Base-by-base conservation (phyloP, 2,888 invertebrate genomes). In the Amblyjoppa proteus region DNA sequence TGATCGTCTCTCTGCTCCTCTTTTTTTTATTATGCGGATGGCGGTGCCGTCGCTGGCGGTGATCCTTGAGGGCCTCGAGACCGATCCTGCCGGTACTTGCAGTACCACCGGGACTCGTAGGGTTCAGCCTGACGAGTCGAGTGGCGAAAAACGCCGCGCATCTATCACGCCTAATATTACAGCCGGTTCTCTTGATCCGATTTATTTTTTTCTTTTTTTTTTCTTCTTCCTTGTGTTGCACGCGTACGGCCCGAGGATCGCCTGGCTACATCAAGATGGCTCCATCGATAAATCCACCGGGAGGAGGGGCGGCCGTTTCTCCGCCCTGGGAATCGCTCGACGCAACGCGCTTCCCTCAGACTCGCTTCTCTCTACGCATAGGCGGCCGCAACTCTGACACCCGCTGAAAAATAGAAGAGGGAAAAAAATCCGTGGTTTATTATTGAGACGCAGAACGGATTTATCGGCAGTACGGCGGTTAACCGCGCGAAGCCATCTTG, bases 251-350 rank as follows among this genome's bases (percentile, higher is more conserved):
- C 31, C 77, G 73, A 58, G 53, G 64, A 76, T 64, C 49, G 74
- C 56, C 31, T 20, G 89, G 87, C 87, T 89, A 90, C 93, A 93
- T 93, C 90, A 92, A 86, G 90, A 90, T 73, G 89, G 89, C 88
- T 89, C 90, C 91, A 91, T 91, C 88, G 89, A 89, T 88, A 85
- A 87, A 83, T 86, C 83, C 83, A 77, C 38, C 68, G 13, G 45
- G 2, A 16, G 64, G 68, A 66, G 56, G 64, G 81, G 45, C 64
- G 77, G 25, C 41, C 70, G 79, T 73, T 61, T 75, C 73, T 69
- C 71, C 79, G 78, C 51, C 73, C 64, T 13, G 58, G 28, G 81
- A 77, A 83, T 77, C 70, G 45, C 74, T 49, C 56, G 51, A 68
- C 75, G 71, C 70, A 13, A 2, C 45, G 45, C 81, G 51, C 64